Evolutionary conservation across 2,888 invertebrate genomes (phyloP), one percentile per base, ranked within the genome.

Genomic region (Synergus gifuensis): DNA sequence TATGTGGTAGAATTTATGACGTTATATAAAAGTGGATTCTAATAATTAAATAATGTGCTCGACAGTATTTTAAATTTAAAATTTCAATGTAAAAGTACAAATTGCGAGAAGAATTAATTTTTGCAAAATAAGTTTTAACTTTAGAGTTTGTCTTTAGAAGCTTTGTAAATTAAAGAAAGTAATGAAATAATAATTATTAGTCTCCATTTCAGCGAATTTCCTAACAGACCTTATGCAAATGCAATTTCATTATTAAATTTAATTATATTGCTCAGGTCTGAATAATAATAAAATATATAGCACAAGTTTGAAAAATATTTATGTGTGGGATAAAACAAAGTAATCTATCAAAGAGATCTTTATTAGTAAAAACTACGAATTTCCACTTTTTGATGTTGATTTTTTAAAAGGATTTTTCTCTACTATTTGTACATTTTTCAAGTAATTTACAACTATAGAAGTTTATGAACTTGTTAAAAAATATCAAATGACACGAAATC

Each of bases 1-100:
- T 73, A 73, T 73, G 49, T 73, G n/a, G 46, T 73, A 54, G 49
- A 73, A 73, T 73, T 73, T 73, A 73, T 54, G 49, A 73, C 16
- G 73, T 49, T 73, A 28, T 36, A 73, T 4, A 16, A 54, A 73
- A 73, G 73, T 73, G 49, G 28, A 73, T 73, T 73, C 36, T 73
- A 49, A 54, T 73, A 73, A 73, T 69, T 46, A 60, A 18, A 12
- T 22, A 22, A 9, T 54, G 2, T 3, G 8, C 3, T 49, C 12
- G 22, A 69, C 8, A 14, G 46, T 42, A 40, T 63, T 36, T 36
- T 62, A 12, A n/a, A 42, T 40, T 64, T 42, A n/a, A 16, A n/a
- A 7, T 64, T 42, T 42, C 11, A 11, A 11, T 64, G 1, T n/a
- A 9, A 64, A 40, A 64, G 40, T 40, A 64, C 64, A 40, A 64